Conservation (phyloP, 2,797 vertebrate species). For the Pelobates cultripes region DNA sequence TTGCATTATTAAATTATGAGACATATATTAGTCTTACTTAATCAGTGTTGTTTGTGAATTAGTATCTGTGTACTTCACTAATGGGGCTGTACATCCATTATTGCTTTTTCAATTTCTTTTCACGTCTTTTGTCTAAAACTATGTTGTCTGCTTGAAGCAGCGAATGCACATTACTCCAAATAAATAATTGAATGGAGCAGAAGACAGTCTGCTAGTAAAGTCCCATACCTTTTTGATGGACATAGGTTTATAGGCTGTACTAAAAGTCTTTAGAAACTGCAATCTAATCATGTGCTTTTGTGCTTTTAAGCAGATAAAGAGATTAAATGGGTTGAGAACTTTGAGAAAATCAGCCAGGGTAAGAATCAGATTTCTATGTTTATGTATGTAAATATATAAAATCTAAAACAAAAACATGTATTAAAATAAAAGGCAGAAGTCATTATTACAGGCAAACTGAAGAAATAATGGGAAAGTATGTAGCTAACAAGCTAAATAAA, state of each 20-base stretch:
- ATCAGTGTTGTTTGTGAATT: conserved; percentile 73
- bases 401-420: no score
- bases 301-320: conserved; percentile 45
- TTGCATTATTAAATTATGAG: conserved; percentile 72
- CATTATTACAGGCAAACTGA: no score
- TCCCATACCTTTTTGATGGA: conserved; percentile 47
- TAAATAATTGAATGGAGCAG: conserved; percentile 55
- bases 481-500: no score
- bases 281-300: conserved; percentile 52
- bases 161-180: conserved; percentile 53
- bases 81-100: conserved; percentile 64
- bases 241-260: conserved; percentile 37
- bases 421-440: no score
- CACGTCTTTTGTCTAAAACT: conserved; percentile 61
- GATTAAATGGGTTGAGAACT: conserved; percentile 46
- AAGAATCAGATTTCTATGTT: no score
- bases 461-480: no score
- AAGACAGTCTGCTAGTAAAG: conserved; percentile 54
- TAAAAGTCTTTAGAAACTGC: conserved; percentile 56
- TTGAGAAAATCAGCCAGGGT: conserved; percentile 18
- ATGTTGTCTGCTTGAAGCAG: conserved; percentile 57
- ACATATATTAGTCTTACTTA: conserved; percentile 70
- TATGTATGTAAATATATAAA: no score
- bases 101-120: conserved; percentile 66
- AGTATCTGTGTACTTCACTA: conserved; percentile 64